A percentile compares a stretch with the other conserved stretches of the same genome.
Conservation (phyloP, 2,113 vertebrate genomes). For the Pituophis catenifer region DNA sequence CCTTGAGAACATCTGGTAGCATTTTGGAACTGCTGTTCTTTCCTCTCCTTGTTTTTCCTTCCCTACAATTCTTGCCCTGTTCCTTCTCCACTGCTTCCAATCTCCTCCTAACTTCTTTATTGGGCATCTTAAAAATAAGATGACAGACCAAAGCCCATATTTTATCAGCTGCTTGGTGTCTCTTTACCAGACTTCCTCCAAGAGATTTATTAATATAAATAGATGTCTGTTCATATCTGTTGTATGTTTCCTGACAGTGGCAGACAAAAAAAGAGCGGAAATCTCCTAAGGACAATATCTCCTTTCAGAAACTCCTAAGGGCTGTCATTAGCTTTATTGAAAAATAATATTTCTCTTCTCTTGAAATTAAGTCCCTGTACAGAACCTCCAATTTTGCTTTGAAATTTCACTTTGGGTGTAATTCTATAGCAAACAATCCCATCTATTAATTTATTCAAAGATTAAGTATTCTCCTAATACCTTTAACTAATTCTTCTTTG, state of each 20-base stretch:
- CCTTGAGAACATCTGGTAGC: not conserved
- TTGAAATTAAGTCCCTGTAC: not conserved
- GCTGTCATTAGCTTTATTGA: not conserved
- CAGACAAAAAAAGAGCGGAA: not conserved
- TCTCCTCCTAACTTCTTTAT: not conserved
- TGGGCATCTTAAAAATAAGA: not conserved
- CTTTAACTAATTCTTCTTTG: constrained; percentile 8
- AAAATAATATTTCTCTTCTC: not conserved
- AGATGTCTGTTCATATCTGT: not conserved
- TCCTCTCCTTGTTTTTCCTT: not conserved
- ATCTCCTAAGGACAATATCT: not conserved
- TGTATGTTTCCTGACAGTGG: not conserved
- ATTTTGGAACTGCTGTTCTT: not conserved
- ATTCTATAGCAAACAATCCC: not conserved
- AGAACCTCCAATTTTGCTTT: not conserved
- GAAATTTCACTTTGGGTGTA: not conserved
- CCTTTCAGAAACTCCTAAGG: not conserved
- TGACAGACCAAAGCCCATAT: not conserved
- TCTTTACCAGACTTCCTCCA: not conserved
- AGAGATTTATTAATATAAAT: not conserved
- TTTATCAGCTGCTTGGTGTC: not conserved
- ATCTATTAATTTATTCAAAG: not conserved
- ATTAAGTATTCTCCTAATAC: constrained; percentile 11
- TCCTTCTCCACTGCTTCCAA: not conserved
- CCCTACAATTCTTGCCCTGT: not conserved